These are phyloP conservation scores for Eupithecia exiguata DNA, from an alignment of 2,888 invertebrate species.

Conservation along the genomic window DNA sequence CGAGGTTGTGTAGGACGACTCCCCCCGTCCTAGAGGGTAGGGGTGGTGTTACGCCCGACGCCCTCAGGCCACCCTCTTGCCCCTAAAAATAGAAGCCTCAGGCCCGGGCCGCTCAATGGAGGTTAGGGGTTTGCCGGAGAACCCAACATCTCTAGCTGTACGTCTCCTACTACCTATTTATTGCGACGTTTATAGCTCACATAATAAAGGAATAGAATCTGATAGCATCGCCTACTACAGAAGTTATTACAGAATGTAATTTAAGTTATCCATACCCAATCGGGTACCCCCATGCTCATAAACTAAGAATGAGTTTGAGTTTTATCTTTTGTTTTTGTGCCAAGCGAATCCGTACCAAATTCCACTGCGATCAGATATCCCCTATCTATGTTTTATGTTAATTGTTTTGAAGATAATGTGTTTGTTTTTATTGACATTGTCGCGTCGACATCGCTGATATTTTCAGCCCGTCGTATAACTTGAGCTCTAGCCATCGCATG, in stretches of 20 bases:
- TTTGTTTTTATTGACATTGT: slow-evolving; percentile 31
- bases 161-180: slow-evolving; percentile 38
- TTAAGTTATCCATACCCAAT: slow-evolving; percentile 21
- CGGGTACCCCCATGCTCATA: slow-evolving; percentile 8
- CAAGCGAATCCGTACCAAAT: slow-evolving; percentile 15
- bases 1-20: slow-evolving; percentile 46
- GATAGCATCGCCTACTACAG: slow-evolving; percentile 16
- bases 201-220: slow-evolving; percentile 32
- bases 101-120: slow-evolving; percentile 79
- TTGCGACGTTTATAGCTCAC: slow-evolving; percentile 27
- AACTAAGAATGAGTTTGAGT: slow-evolving; percentile 17
- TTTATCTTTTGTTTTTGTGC: slow-evolving; percentile 35
- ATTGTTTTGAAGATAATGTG: slow-evolving; percentile 22
- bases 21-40: not conserved
- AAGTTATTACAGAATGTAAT: slow-evolving; percentile 30
- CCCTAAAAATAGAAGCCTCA: slow-evolving; percentile 77
- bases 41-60: slow-evolving; percentile 62
- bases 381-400: slow-evolving; percentile 20
- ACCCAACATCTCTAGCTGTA: slow-evolving; percentile 26
- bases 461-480: slow-evolving; percentile 10
- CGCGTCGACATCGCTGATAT: slow-evolving; percentile 15
- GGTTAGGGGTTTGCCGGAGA: slow-evolving; percentile 51
- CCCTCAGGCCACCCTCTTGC: slow-evolving; percentile 54
- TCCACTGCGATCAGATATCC: slow-evolving; percentile 27
- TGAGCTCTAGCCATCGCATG: not conserved